Evolutionary conservation across 2,113 vertebrate genomes (phyloP).

Genomic region (Triplophysa dalaica): DNA sequence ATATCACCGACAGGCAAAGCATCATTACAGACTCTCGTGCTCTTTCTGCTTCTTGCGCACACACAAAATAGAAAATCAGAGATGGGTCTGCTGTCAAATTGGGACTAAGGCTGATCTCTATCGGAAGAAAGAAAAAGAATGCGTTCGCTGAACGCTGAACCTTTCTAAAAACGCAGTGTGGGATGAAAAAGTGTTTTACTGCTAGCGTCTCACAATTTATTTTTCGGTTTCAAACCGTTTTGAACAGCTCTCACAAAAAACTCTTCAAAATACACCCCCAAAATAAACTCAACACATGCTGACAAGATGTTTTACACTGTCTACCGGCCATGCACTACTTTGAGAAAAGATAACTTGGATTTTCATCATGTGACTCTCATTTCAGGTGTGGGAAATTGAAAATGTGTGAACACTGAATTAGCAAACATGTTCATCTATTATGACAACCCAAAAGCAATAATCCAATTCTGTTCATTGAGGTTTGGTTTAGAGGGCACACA

Average conservation of each 20-base stretch:
- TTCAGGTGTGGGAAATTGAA: background rate
- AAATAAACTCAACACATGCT: background rate
- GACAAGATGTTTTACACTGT: background rate
- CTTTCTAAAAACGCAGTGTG: background rate
- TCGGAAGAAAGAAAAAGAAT: background rate
- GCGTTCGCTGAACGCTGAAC: background rate
- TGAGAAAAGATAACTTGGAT: background rate
- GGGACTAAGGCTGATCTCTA: background rate
- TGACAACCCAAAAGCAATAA: conserved; percentile 15
- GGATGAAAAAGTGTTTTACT: conserved; percentile 11
- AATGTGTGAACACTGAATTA: conserved; percentile 6
- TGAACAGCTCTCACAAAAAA: background rate
- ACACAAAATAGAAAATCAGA: background rate
- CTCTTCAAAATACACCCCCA: background rate
- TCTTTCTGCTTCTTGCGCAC: background rate
- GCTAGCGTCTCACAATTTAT: background rate
- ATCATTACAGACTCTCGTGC: conserved; percentile 15
- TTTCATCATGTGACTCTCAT: background rate
- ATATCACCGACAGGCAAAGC: conserved; percentile 37
- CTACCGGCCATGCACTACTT: background rate
- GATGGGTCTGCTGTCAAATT: conserved; percentile 34
- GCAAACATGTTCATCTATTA: conserved; percentile 20
- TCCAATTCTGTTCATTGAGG: background rate
- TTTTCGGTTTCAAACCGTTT: background rate
- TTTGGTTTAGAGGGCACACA: conserved; percentile 8